A percentile compares a stretch with the other conserved stretches of the same genome.
These are phyloP conservation scores for Rousettus madagascariensis DNA, from an alignment of 2,797 vertebrate species.

Conservation along the genomic window DNA sequence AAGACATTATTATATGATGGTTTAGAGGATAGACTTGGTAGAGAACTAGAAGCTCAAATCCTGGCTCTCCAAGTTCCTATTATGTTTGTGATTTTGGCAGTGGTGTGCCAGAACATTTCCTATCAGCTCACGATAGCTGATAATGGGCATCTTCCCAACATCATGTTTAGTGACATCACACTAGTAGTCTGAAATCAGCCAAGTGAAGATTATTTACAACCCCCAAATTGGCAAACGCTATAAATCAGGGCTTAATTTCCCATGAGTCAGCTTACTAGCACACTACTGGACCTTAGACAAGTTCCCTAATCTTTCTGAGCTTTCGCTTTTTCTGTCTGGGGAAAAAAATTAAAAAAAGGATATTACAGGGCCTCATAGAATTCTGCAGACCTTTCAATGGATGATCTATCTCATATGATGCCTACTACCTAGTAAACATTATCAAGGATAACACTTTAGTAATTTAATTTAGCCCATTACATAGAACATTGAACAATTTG, in stretches of 20 bases:
- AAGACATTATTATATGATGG: not conserved
- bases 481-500: not conserved
- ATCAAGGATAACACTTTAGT: not conserved
- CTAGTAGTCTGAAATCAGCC: not conserved
- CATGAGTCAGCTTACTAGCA: not conserved
- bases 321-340: not conserved
- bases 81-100: not conserved
- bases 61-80: not conserved
- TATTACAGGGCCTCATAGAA: not conserved
- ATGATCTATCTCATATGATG: constrained; percentile 3
- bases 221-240: not conserved
- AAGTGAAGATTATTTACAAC: not conserved
- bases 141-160: not conserved
- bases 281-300: not conserved
- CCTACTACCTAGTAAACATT: not conserved
- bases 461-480: constrained; percentile 6
- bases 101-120: not conserved
- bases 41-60: not conserved
- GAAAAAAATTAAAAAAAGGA: not conserved
- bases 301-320: not conserved
- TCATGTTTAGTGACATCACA: not conserved
- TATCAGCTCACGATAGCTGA: not conserved
- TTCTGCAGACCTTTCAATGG: not conserved
- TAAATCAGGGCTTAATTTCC: not conserved
- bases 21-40: not conserved